Conservation (phyloP, 2,797 vertebrate genomes). For the Staurois parvus region DNA sequence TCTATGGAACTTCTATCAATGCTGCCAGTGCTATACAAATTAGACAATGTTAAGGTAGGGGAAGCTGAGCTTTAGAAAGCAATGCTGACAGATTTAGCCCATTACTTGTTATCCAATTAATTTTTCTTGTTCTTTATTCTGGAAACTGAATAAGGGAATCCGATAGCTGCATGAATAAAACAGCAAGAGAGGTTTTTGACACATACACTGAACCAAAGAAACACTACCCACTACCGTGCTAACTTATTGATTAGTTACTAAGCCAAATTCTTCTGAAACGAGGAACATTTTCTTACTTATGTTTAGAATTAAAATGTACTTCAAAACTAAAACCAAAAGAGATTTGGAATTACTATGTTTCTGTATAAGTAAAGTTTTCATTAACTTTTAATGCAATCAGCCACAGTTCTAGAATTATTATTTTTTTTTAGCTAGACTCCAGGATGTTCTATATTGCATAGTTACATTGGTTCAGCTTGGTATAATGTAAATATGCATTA, state of each 20-base stretch:
- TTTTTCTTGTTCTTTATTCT: slow-evolving; percentile 71
- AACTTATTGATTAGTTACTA: slow-evolving; percentile 78
- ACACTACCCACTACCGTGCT: slow-evolving; percentile 73
- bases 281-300: slow-evolving; percentile 61
- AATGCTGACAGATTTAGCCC: slow-evolving; percentile 60
- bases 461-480: no score
- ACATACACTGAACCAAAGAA: slow-evolving; percentile 78
- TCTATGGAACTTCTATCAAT: neutral
- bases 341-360: neutral
- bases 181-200: slow-evolving; percentile 73
- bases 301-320: slow-evolving; percentile 1
- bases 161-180: slow-evolving; percentile 83
- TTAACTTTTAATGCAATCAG: neutral
- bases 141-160: slow-evolving; percentile 78
- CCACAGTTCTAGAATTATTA: neutral
- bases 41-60: neutral
- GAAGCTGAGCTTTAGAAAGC: slow-evolving; percentile 30
- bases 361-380: neutral
- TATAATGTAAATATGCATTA: no score
- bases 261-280: slow-evolving; percentile 64
- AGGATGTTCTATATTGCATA: no score
- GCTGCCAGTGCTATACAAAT: neutral
- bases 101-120: slow-evolving; percentile 63
- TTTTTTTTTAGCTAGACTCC: no score
- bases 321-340: neutral